Evolutionary conservation across 2,888 invertebrate species (phyloP).

Genomic region (Acleris literana): DNA sequence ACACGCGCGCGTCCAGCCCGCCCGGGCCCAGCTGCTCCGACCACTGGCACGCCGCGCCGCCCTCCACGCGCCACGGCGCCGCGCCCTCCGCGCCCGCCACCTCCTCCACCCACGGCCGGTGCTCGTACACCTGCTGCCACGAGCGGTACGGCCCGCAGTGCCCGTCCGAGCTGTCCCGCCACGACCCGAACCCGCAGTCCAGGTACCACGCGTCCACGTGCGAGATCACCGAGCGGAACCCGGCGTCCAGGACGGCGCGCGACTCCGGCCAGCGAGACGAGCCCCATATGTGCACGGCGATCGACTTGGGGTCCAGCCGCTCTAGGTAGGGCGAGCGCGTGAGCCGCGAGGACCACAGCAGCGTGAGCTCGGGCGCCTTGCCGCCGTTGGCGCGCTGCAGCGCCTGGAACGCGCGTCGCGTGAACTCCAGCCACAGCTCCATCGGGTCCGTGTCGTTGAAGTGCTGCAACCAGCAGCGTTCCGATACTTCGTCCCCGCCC

Average conservation of each 20-base stretch:
- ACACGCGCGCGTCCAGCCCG: constrained; percentile 90
- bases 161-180: constrained; percentile 92
- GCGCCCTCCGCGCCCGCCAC: constrained; percentile 39
- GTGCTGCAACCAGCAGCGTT: constrained; percentile 90
- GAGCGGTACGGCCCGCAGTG: constrained; percentile 94
- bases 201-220: constrained; percentile 95
- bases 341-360: constrained; percentile 91
- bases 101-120: constrained; percentile 88
- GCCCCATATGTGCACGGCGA: constrained; percentile 92
- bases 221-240: constrained; percentile 90
- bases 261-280: constrained; percentile 92
- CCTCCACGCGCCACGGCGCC: constrained; percentile 83
- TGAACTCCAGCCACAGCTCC: constrained; percentile 91
- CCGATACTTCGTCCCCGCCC: constrained; percentile 93
- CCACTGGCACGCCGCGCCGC: constrained; percentile 94
- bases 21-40: constrained; percentile 90
- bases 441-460: constrained; percentile 90
- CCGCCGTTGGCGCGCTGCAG: constrained; percentile 86
- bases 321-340: constrained; percentile 88
- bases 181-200: constrained; percentile 93
- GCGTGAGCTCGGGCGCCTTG: constrained; percentile 80
- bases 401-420: constrained; percentile 84
- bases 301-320: constrained; percentile 78
- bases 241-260: constrained; percentile 88
- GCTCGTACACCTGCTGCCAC: constrained; percentile 94